Conservation (phyloP, 2,113 vertebrate genomes). For the Seriola rivoliana region DNA sequence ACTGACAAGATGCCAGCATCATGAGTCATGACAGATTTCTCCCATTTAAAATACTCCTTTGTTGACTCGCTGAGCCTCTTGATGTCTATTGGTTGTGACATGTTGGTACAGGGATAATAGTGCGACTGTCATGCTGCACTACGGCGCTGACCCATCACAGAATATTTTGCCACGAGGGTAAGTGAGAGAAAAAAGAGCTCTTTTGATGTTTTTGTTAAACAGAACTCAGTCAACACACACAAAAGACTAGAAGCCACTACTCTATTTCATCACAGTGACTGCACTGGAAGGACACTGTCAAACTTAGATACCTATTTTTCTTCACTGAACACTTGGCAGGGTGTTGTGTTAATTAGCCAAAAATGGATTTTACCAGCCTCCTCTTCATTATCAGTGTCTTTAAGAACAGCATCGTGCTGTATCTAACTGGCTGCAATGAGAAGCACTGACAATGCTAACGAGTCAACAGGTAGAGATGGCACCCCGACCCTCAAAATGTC, state of each 20-base stretch:
- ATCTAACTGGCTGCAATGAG: conserved; percentile 1
- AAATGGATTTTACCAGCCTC: conserved; percentile 23
- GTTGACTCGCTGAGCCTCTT: conserved; percentile 45
- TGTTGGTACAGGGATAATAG: conserved; percentile 59
- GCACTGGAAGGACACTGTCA: conserved; percentile 9
- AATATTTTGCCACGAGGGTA: conserved; percentile 39
- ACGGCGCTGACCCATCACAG: conserved; percentile 41
- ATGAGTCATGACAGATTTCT: conserved; percentile 40
- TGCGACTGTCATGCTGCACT: conserved; percentile 61
- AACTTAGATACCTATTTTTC: background rate
- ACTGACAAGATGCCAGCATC: conserved; percentile 34
- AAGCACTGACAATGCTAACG: conserved; percentile 5
- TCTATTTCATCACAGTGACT: conserved; percentile 27
- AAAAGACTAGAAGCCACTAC: background rate
- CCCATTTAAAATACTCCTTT: conserved; percentile 17
- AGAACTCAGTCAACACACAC: conserved; percentile 1
- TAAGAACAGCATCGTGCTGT: conserved; percentile 9
- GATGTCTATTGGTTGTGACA: conserved; percentile 60
- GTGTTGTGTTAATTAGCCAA: conserved; percentile 32
- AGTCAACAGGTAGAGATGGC: conserved; percentile 10
- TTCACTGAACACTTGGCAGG: conserved; percentile 21
- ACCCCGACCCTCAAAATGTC: conserved; percentile 5
- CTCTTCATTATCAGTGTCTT: conserved; percentile 44
- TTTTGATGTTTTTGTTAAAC: conserved; percentile 32
- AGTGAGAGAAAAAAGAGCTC: background rate